Evolutionary conservation across 2,888 invertebrate genomes (phyloP), one percentile per base, ranked within the genome.

Genomic region (Cybosia mesomella): DNA sequence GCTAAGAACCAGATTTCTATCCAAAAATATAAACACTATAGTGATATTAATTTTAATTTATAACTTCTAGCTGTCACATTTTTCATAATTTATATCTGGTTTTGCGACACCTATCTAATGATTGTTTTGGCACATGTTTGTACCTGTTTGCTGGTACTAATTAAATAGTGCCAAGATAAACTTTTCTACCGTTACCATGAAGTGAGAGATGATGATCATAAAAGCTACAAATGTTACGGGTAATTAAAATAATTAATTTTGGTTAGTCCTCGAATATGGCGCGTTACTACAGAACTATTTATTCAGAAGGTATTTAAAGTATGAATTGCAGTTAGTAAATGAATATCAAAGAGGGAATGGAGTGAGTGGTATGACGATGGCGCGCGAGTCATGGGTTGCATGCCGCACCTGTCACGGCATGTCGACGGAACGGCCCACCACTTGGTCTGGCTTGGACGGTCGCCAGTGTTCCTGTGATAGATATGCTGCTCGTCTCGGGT

Each of bases 371-470:
- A 81, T 87, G 89, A 86, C 87, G 86, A 86, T 84, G 83, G 84
- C 86, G 85, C 73, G 81, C 87, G 89, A 92, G 92, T 92, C 93
- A 92, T 91, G 92, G 93, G 94, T 92, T 91, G 93, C 91, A 91
- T 92, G 91, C 92, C 92, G 87, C 95, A 94, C 91, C 95, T 95
- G 95, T 93, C 94, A 90, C 89, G 84, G 82, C 89, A 84, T 87
- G 92, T 95, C 92, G 90, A 74, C 92, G 88, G 90, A 83, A 83
- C 91, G 88, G 92, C 94, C 94, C 94, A 93, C 95, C 94, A 89
- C 91, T 93, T 90, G 93, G 89, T 87, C 88, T 84, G 87, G 86
- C 86, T 94, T 95, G 95, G 95, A 91, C 88, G 83, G 69, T 75
- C 87, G 95, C 94, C 95, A 94, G 93, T 88, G 85, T 84, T 85